These are phyloP conservation scores for Drosophila cognata DNA, from an alignment of 2,888 invertebrate species.

Conservation along the genomic window DNA sequence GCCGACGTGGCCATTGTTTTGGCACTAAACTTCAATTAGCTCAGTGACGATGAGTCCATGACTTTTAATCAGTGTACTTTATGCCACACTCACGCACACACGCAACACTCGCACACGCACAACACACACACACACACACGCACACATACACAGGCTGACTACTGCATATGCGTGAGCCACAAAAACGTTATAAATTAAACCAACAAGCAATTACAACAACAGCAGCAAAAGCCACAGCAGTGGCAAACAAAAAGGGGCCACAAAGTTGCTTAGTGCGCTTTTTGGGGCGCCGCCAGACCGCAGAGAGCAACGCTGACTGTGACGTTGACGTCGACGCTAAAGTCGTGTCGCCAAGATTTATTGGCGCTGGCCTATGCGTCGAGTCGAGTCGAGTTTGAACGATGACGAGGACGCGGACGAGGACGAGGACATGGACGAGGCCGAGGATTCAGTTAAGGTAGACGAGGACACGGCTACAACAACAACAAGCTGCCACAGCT, in stretches of 20 bases:
- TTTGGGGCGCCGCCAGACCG: constrained; percentile 27
- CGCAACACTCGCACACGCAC: constrained; percentile 18
- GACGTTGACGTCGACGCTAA: constrained; percentile 23
- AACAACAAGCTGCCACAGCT: constrained; percentile 1
- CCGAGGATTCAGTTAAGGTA: background rate
- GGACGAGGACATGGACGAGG: constrained; percentile 16
- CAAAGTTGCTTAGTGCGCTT: constrained; percentile 56
- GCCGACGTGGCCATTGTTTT: constrained; percentile 34
- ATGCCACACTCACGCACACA: constrained; percentile 46
- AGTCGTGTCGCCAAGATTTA: constrained; percentile 74
- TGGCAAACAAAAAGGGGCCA: constrained; percentile 26
- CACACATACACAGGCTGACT: background rate
- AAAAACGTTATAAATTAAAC: constrained; percentile 67
- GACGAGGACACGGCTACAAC: background rate
- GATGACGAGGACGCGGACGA: constrained; percentile 15
- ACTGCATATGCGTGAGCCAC: constrained; percentile 17
- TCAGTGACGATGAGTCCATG: constrained; percentile 67
- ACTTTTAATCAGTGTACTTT: constrained; percentile 78
- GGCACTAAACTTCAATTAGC: constrained; percentile 78
- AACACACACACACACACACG: constrained; percentile 2
- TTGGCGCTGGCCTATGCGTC: constrained; percentile 60
- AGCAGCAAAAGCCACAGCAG: constrained; percentile 11
- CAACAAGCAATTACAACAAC: constrained; percentile 72
- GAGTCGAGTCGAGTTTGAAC: constrained; percentile 31
- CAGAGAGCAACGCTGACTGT: background rate